Base-by-base conservation (phyloP, 2,888 invertebrate genomes). In the Clusia tigrina region DNA sequence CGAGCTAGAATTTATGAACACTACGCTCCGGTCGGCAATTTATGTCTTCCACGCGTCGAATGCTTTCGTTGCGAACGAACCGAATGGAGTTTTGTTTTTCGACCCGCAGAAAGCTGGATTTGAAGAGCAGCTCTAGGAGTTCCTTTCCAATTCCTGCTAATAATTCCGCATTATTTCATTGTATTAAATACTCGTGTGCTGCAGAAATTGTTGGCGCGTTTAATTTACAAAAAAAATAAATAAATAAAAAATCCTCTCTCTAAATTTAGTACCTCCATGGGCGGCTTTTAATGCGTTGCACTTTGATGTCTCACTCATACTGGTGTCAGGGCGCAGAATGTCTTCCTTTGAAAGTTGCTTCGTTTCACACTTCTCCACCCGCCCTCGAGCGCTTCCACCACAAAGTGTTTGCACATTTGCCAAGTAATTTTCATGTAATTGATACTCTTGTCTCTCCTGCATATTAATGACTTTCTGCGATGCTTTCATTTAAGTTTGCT, bases 391-490 rank as follows among this genome's bases (percentile, higher is more conserved):
- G 64, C 59, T 66, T 42, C 55, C 24, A 52, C n/a, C 62, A 63
- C 53, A 63, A 62, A 65, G 68, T 74, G 74, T 69, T 22, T 26
- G 15, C 20, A n/a, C 42, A 46, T 51, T 60, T 60, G 37, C 59
- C 64, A 74, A 78, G 73, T 78, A 77, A 79, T 78, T 78, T 72
- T 71, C 72, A 75, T 77, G 79, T 78, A 78, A 78, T 78, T 78
- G 78, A 78, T 78, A 79, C 76, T 76, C 74, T 76, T 78, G 71
- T 48, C 63, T n/a, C n/a, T n/a, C n/a, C n/a, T 73, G 76, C 77
- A 75, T 75, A 76, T 76, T 75, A 75, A 75, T 77, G 74, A 75
- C 78, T 76, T 75, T 74, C 77, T 74, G 20, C 48, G 22, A 48
- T 20, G 48, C 48, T 18, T 22, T n/a, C n/a, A n/a, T n/a, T 20